Percentiles rank a stretch among this genome's conserved stretches.
Conservation (phyloP, 2,797 vertebrate species). For the Thamnophis elegans region DNA sequence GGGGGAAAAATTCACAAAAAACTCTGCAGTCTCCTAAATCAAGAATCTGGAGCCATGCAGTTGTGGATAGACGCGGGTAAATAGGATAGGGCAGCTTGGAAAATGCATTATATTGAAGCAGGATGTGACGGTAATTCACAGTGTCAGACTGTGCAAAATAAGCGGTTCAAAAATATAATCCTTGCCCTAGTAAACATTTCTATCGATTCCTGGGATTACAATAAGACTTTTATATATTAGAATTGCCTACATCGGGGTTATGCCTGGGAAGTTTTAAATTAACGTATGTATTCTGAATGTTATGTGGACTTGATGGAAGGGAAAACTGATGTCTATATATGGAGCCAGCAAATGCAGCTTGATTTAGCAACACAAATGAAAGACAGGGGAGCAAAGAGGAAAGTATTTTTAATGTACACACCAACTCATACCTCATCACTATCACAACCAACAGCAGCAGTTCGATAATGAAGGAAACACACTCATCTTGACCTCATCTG, state of each 20-base stretch:
- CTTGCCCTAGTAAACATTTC: conserved; percentile 49
- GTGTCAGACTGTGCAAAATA: conserved; percentile 57
- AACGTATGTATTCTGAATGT: conserved; percentile 40
- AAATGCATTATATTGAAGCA: conserved; percentile 47
- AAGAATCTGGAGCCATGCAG: background rate
- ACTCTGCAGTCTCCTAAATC: background rate
- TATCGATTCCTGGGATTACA: conserved; percentile 60
- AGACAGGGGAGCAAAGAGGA: background rate
- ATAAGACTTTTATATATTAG: conserved; percentile 58
- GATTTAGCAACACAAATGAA: background rate
- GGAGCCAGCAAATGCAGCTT: conserved; percentile 33
- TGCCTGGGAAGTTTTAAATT: conserved; percentile 58
- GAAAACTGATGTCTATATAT: background rate
- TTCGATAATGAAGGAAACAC: background rate
- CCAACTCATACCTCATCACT: background rate
- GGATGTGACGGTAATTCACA: conserved; percentile 52
- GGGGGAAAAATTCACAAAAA: background rate
- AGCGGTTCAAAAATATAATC: conserved; percentile 63
- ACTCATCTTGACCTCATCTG: background rate
- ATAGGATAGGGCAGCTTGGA: background rate
- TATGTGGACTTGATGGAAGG: conserved; percentile 47
- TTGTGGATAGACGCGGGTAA: background rate
- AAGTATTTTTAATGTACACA: background rate
- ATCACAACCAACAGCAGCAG: background rate
- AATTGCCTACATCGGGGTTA: conserved; percentile 52